phyloP scores from a whole-genome alignment of 2,113 vertebrate genomes.

The Mormoops blainvillei region DNA sequence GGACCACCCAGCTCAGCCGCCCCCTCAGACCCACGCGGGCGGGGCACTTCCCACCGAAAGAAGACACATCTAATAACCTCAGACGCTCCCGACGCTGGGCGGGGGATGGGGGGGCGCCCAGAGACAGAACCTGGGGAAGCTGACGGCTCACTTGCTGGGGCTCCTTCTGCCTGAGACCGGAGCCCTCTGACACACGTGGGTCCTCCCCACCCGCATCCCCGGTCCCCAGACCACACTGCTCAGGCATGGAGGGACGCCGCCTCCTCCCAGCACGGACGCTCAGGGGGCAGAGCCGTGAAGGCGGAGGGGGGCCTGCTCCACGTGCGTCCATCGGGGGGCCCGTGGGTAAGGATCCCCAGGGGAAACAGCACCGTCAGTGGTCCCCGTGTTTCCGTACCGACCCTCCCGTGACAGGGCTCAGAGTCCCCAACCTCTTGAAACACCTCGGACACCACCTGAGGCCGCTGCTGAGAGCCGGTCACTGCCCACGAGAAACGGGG shows the following conservation, averaged over 20 bases:
- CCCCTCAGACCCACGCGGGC: background rate
- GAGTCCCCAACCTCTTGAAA: background rate
- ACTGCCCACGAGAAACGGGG: too few species aligned
- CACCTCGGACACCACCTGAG: too few species aligned
- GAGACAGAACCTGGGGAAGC: background rate
- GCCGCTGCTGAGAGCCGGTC: too few species aligned
- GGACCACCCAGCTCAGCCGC: background rate
- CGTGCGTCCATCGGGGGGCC: background rate
- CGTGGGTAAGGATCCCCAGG: background rate
- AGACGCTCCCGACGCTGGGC: accelerated
- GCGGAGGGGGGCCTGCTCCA: background rate
- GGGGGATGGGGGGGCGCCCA: background rate
- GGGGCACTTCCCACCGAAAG: background rate
- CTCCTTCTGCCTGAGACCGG: background rate
- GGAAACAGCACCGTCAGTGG: background rate
- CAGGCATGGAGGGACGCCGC: too few species aligned
- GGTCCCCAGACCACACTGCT: background rate
- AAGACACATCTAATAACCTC: background rate
- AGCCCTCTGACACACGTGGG: background rate
- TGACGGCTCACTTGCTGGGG: background rate
- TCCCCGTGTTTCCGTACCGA: background rate
- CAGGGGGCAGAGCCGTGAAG: too few species aligned
- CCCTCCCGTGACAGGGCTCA: background rate
- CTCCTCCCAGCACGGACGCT: too few species aligned
- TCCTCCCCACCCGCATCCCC: background rate